Conservation (phyloP, 2,888 invertebrate genomes). For the Thecophora atra region DNA sequence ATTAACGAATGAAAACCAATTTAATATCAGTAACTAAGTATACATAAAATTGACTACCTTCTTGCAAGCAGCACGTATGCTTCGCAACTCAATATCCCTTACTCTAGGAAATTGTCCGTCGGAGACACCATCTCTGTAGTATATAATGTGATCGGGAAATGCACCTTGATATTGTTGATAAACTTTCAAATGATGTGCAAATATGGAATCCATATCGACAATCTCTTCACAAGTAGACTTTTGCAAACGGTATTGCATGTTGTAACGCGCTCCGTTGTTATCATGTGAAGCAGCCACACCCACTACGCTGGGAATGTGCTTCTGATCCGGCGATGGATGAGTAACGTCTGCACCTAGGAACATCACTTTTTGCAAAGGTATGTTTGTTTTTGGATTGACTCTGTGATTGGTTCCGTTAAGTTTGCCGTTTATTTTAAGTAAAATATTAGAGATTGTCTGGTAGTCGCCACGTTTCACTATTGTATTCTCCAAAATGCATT, state of each 20-base stretch:
- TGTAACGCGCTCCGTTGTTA: slow-evolving; percentile 74
- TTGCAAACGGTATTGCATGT: slow-evolving; percentile 82
- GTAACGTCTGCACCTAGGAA: slow-evolving; percentile 92
- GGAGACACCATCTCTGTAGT: slow-evolving; percentile 87
- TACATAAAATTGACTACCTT: slow-evolving; percentile 45
- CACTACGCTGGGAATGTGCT: slow-evolving; percentile 70
- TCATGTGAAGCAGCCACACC: slow-evolving; percentile 83
- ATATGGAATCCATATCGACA: slow-evolving; percentile 75
- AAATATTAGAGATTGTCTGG: slow-evolving; percentile 75
- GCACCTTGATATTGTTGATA: slow-evolving; percentile 68
- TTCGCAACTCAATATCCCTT: slow-evolving; percentile 70
- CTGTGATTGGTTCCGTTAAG: slow-evolving; percentile 83
- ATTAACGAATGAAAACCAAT: slow-evolving; percentile 4
- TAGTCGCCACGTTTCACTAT: slow-evolving; percentile 65
- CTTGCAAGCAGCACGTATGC: slow-evolving; percentile 77
- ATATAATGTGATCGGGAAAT: slow-evolving; percentile 71
- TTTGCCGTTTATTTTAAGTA: slow-evolving; percentile 84
- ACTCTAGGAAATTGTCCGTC: slow-evolving; percentile 83
- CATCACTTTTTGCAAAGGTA: slow-evolving; percentile 63
- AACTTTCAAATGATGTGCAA: slow-evolving; percentile 72
- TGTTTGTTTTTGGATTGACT: slow-evolving; percentile 50
- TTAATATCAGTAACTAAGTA: neutral
- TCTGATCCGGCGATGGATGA: slow-evolving; percentile 84
- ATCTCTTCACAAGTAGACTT: slow-evolving; percentile 80
- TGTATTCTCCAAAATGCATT: slow-evolving; percentile 73